A percentile compares a stretch with the other conserved stretches of the same genome.
phyloP scores from a whole-genome alignment of 2,797 vertebrate species.

The Octomys mimax region DNA sequence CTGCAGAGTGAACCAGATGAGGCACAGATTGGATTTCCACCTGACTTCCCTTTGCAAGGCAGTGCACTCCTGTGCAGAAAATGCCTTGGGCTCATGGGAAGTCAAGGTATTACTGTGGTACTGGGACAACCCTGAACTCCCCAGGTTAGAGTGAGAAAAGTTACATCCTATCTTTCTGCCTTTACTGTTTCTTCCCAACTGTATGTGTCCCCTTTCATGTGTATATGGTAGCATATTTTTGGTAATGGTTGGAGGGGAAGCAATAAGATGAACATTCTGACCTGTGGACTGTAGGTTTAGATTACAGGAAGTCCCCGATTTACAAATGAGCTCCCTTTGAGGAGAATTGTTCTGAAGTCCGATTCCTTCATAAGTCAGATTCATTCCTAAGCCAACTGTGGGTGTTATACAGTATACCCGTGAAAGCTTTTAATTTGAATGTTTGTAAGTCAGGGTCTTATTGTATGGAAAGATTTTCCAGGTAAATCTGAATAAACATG shows the following conservation, averaged over 20 bases:
- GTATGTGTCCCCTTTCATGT: not conserved
- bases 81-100: not conserved
- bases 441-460: not conserved
- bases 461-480: not conserved
- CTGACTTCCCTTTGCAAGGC: constrained; percentile 10
- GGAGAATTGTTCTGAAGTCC: not conserved
- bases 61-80: not conserved
- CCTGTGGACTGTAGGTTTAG: not conserved
- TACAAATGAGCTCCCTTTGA: not conserved
- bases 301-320: not conserved
- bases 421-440: not conserved
- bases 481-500: constrained; percentile 4
- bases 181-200: not conserved
- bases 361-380: not conserved
- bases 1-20: constrained; percentile 4
- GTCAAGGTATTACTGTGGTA: not conserved
- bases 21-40: not conserved
- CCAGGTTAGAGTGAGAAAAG: constrained; percentile 32
- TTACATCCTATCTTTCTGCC: not conserved
- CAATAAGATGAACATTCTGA: constrained; percentile 33
- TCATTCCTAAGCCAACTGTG: not conserved
- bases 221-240: not conserved
- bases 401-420: not conserved
- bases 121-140: not conserved
- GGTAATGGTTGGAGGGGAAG: not conserved